Percentiles rank a stretch among this genome's conserved stretches.
phyloP scores from a whole-genome alignment of 2,888 invertebrate genomes.

The Dynastes maya region DNA sequence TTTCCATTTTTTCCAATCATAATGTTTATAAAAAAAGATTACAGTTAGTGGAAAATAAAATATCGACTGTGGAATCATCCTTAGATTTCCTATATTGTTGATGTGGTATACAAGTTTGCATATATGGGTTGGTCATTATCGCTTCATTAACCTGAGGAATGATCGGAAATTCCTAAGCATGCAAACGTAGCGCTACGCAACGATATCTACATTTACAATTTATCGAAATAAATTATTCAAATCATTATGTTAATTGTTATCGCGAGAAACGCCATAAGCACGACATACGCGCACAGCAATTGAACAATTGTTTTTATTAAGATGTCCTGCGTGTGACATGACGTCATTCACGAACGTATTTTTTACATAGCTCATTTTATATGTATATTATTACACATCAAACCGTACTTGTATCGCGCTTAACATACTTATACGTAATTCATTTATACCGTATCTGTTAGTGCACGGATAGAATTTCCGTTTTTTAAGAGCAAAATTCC shows the following conservation, averaged over 20 bases:
- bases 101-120: neutral
- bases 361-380: slow-evolving; percentile 9
- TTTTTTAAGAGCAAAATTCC: slow-evolving; percentile 29
- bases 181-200: slow-evolving; percentile 19
- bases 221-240: slow-evolving; percentile 47
- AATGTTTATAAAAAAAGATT: slow-evolving; percentile 15
- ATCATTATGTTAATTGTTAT: slow-evolving; percentile 32
- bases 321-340: slow-evolving; percentile 44
- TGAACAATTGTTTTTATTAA: slow-evolving; percentile 25
- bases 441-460: slow-evolving; percentile 8
- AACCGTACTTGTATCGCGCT: neutral
- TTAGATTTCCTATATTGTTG: neutral
- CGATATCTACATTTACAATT: slow-evolving; percentile 43
- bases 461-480: slow-evolving; percentile 19
- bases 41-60: slow-evolving; percentile 5
- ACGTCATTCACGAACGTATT: slow-evolving; percentile 50
- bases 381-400: slow-evolving; percentile 3
- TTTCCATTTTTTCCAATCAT: neutral
- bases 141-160: neutral
- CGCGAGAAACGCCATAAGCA: slow-evolving; percentile 18
- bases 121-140: slow-evolving; percentile 44
- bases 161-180: slow-evolving; percentile 40
- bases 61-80: neutral
- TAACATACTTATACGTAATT: slow-evolving; percentile 1
- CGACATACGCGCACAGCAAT: neutral